phyloP scores from a whole-genome alignment of 2,797 vertebrate species.

The Simalia tracyae region DNA sequence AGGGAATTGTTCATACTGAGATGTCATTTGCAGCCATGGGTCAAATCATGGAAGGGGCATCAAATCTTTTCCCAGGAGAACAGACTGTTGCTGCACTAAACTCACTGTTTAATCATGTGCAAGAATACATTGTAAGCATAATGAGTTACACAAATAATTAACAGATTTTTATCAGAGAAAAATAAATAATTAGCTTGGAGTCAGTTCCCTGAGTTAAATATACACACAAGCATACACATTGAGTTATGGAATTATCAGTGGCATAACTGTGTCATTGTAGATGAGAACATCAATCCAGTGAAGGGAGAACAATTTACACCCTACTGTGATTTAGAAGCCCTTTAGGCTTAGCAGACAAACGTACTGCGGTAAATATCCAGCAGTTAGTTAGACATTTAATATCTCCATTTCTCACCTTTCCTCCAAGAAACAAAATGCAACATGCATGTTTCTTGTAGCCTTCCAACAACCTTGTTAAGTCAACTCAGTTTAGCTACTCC shows the following conservation, averaged over 20 bases:
- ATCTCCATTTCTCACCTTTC: background rate
- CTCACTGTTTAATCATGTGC: background rate
- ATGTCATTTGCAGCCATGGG: background rate
- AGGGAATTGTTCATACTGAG: background rate
- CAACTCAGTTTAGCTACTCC: background rate
- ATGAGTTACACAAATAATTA: background rate
- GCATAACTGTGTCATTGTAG: background rate
- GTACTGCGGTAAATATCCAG: background rate
- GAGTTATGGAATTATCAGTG: slow-evolving; percentile 1
- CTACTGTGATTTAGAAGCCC: background rate
- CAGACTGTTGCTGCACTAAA: background rate
- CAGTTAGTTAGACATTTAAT: background rate
- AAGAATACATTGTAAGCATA: background rate
- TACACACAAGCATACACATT: background rate
- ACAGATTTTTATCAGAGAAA: slow-evolving; percentile 15
- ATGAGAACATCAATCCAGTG: background rate
- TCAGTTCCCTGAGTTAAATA: background rate
- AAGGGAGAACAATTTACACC: background rate
- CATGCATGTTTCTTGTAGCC: background rate
- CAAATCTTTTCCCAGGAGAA: background rate
- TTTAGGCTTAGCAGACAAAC: background rate
- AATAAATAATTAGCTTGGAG: background rate
- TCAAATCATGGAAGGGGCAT: background rate
- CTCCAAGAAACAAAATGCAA: background rate
- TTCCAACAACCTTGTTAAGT: background rate